phyloP scores from a whole-genome alignment of 2,113 vertebrate genomes.

The Typhlomys cinereus region DNA sequence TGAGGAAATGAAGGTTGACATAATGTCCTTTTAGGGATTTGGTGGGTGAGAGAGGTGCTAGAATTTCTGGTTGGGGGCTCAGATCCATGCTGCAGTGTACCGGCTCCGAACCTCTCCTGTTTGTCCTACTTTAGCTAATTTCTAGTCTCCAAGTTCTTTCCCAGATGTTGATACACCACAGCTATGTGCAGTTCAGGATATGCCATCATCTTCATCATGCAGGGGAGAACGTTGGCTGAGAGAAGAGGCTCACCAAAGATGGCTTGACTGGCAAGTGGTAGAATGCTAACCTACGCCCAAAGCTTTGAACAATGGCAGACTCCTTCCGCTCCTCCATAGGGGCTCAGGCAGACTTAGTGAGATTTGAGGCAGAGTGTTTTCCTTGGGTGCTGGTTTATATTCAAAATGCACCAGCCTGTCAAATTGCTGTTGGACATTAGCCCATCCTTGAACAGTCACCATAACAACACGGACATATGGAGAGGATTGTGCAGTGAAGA shows the following conservation, averaged over 20 bases:
- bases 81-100: not conserved
- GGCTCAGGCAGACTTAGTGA: not conserved
- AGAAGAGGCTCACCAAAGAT: not conserved
- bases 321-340: not conserved
- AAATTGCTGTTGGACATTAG: slow-evolving; percentile 61
- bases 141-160: not conserved
- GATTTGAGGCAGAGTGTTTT: slow-evolving; percentile 35
- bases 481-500: slow-evolving; percentile 15
- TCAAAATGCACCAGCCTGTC: slow-evolving; percentile 55
- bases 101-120: not conserved
- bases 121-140: not conserved
- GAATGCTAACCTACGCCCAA: not conserved
- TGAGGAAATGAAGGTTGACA: not conserved
- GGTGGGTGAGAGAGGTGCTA: not conserved
- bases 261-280: not conserved
- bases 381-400: slow-evolving; percentile 53
- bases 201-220: not conserved
- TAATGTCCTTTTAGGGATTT: not conserved
- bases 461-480: slow-evolving; percentile 64
- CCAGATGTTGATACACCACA: not conserved
- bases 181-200: not conserved
- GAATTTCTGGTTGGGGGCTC: not conserved
- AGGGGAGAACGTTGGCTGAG: not conserved
- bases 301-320: not conserved
- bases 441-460: slow-evolving; percentile 57